A percentile compares a stretch with the other conserved stretches of the same genome.
These are phyloP conservation scores for Cataglyphis livida DNA, from an alignment of 2,888 invertebrate genomes.

Conservation along the genomic window DNA sequence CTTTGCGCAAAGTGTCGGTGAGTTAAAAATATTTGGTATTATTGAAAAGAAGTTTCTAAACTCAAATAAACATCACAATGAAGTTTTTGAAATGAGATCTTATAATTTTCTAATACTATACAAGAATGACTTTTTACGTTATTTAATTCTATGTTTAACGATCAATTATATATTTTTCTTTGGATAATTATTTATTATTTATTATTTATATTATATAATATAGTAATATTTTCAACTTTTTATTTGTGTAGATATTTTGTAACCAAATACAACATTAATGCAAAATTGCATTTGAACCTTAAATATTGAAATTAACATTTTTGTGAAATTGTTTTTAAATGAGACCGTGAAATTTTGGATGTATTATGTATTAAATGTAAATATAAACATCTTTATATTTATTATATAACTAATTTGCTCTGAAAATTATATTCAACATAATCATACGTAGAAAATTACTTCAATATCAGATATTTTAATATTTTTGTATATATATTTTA, in stretches of 20 bases:
- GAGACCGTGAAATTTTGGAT: background rate
- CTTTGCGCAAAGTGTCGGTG: constrained; percentile 20
- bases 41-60: background rate
- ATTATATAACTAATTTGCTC: background rate
- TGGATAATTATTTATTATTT: background rate
- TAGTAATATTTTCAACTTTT: background rate
- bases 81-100: background rate
- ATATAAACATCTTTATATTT: background rate
- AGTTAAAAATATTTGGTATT: background rate
- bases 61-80: background rate
- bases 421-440: background rate
- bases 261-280: background rate
- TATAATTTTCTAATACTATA: background rate
- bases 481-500: background rate
- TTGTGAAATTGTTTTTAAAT: background rate
- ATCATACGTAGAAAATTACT: background rate
- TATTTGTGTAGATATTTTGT: background rate
- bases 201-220: background rate
- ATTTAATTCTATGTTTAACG: background rate
- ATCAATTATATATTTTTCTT: background rate
- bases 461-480: background rate
- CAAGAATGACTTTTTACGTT: background rate
- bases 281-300: background rate
- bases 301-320: background rate
- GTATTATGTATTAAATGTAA: background rate